Evolutionary conservation across 1,140 invertebrate species (phyloP), one percentile per base, ranked within the genome.

Genomic region (Planococcus citri): DNA sequence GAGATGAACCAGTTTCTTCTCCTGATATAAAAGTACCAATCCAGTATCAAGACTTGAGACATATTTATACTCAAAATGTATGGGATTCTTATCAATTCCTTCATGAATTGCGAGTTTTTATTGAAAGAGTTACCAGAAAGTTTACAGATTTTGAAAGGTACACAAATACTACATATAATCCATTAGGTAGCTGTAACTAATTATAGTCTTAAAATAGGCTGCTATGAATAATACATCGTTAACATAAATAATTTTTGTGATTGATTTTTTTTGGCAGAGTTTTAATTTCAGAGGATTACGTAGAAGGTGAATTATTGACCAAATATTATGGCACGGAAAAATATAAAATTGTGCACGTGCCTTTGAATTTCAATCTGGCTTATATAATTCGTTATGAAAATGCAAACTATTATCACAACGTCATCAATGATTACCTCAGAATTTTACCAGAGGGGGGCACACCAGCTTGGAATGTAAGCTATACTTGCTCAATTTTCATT

Each of bases 31-130:
- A 27, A 0, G 10, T 72, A 73, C 37, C 57, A 12, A 4, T 4
- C 22, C 64, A 70, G 14, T 83, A 86, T 69, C 79, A 80, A 22
- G 85, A 82, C 69, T 75, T 86, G 0, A 67, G 76, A 4, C 87
- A 89, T 71, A 83, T 83, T 27, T 84, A 86, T 71, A 88, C 86
- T 1, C 82, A 80, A 72, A 81, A 88, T 72, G 80, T 80, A 70
- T 80, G 82, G 0, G 82, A 85, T 74, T 83, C 82, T 0, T 82
- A 83, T 72, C 79, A 85, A 41, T 80, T 87, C 74, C 75, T 91
- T 1, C 78, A 83, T 27, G 77, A 83, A 69, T 90, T 85, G 81
- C 80, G 87, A 73, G 74, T 81, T 1, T 74, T 87, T 0, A 74
- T 89, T 17, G 86, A 89, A 69, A 77, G 85, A 0, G 86, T 79